Evolutionary conservation across 2,113 vertebrate genomes (phyloP).

Genomic region (Vulpes ferrilata): DNA sequence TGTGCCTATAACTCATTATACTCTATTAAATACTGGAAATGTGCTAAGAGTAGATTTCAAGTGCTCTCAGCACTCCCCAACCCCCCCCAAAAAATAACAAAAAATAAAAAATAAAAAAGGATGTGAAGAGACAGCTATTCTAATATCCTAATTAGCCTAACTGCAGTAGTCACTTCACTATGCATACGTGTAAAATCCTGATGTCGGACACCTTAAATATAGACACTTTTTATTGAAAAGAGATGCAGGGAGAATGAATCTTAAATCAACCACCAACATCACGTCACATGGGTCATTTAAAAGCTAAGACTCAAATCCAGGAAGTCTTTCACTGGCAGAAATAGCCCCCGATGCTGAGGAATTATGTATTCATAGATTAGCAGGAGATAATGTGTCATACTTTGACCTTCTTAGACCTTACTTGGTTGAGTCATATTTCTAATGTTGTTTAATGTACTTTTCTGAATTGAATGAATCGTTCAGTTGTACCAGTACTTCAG

Average conservation of each 20-base stretch:
- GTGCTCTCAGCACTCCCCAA: not conserved
- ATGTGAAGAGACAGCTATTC: not conserved
- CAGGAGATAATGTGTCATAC: not conserved
- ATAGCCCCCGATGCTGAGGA: not conserved
- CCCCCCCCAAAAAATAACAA: not conserved
- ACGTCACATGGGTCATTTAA: not conserved
- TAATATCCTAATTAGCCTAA: not conserved
- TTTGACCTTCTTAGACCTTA: slow-evolving; percentile 16
- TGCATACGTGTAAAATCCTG: not conserved
- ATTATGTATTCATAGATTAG: slow-evolving; percentile 42
- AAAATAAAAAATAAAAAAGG: not conserved
- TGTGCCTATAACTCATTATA: not conserved
- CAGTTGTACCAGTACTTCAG: not conserved
- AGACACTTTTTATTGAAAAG: not conserved
- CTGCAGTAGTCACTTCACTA: not conserved
- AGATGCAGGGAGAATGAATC: not conserved
- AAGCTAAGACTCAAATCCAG: not conserved
- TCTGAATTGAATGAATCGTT: slow-evolving; percentile 58
- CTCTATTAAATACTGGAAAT: not conserved
- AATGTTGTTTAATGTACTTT: slow-evolving; percentile 42
- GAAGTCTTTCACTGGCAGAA: not conserved
- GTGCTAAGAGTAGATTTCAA: not conserved
- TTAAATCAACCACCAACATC: not conserved
- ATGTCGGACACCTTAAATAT: not conserved
- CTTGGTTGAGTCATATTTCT: slow-evolving; percentile 6